Evolutionary conservation across 2,113 vertebrate genomes (phyloP), one percentile per base, ranked within the genome.

Genomic region (Silurus glanis): DNA sequence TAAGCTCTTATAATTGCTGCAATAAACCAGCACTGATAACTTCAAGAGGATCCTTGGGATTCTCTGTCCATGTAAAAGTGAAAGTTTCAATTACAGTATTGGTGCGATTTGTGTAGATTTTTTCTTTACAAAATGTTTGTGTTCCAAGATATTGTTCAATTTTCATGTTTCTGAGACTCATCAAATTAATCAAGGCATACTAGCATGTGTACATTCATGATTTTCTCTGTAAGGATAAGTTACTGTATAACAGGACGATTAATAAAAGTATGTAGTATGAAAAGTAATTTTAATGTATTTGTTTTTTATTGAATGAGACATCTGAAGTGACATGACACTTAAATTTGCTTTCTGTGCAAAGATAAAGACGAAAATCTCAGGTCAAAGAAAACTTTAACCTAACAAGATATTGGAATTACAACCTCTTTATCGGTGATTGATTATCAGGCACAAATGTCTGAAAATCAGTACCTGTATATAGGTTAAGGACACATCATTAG

Each of bases 1-100:
- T 91, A 94, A 91, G 67, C 89, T 85, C 56, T 82, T 74, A 21
- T 90, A 87, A 93, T 91, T 90, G 78, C 91, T 87, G 47, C 86
- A 91, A 92, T 93, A 93, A 93, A 92, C 61, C 37, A 59, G 83
- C 47, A 61, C 56, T 83, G 71, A 79, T 75, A 69, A 86, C 74
- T 59, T 86, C 51, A 83, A 14, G 56, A 58, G 23, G 69, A 55
- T 25, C 25, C 47, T 56, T 83, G 49, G 9, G 64, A 28, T 66
- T 83, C n/a, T 66, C 28, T 80, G 37, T 45, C 28, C 56, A 61
- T 61, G 2, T 61, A 23, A 23, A 80, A 19, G 19, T 61, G 56
- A 45, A 19, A 61, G 13, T 23, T 80, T 61, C 23, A 45, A 76
- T 76, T 23, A 51, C 2, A 5, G 4, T 21, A 74, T 21, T 82